A percentile compares a stretch with the other conserved stretches of the same genome.
Conservation (phyloP, 2,797 vertebrate species). For the Melanotaenia boesemani region DNA sequence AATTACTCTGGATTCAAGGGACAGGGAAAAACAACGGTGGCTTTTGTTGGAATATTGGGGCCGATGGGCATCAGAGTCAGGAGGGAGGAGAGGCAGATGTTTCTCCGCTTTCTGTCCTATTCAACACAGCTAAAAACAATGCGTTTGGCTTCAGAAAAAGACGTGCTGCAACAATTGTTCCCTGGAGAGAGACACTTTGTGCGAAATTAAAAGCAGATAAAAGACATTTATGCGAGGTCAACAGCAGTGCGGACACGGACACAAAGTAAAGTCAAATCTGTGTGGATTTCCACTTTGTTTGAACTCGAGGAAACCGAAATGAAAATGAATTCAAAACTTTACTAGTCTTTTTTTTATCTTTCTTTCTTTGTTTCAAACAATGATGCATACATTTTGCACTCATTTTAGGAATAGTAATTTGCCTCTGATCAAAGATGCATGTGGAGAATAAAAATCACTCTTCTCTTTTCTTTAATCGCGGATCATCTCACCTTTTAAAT, state of each 20-base stretch:
- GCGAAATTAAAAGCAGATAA: conserved; percentile 76
- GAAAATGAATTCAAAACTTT: conserved; percentile 9
- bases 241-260: conserved; percentile 59
- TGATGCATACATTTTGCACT: conserved; percentile 11
- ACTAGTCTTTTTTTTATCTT: not conserved
- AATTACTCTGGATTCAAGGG: conserved; percentile 88
- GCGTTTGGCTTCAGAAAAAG: conserved; percentile 69
- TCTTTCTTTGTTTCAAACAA: conserved; percentile 5
- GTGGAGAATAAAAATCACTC: conserved; percentile 29
- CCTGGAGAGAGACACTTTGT: conserved; percentile 80
- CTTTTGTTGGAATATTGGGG: conserved; percentile 86
- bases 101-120: conserved; percentile 75
- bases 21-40: conserved; percentile 83
- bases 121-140: conserved; percentile 79
- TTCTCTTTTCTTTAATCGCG: conserved; percentile 77
- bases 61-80: conserved; percentile 79
- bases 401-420: conserved; percentile 26
- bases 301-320: conserved; percentile 3
- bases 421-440: conserved; percentile 54
- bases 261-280: conserved; percentile 57
- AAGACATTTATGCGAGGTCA: conserved; percentile 75
- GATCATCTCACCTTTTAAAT: conserved; percentile 85
- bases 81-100: conserved; percentile 88
- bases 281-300: conserved; percentile 42
- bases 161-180: conserved; percentile 83